Evolutionary conservation across 2,888 invertebrate genomes (phyloP).

Genomic region (Pandemis heparana): DNA sequence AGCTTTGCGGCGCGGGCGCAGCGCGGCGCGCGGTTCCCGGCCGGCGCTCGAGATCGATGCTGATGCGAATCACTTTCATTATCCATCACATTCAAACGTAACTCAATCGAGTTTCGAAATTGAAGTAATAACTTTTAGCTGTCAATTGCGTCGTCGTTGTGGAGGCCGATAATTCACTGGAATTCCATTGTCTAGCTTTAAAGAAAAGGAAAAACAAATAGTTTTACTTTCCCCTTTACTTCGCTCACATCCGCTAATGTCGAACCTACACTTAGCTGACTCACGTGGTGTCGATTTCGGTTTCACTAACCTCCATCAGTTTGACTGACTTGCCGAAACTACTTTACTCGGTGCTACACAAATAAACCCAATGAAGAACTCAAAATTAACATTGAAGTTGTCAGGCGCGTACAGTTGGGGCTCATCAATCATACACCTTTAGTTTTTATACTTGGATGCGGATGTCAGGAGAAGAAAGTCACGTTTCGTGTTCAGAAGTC

Average conservation of each 20-base stretch:
- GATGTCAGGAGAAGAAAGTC: constrained; percentile 43
- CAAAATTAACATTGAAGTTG: constrained; percentile 53
- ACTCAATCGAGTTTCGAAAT: constrained; percentile 64
- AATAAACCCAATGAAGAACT: constrained; percentile 52
- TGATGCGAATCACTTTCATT: constrained; percentile 75
- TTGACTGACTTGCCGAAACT: constrained; percentile 66
- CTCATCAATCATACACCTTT: constrained; percentile 55
- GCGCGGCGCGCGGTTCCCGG: constrained; percentile 52
- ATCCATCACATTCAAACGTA: constrained; percentile 65
- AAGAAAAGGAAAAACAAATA: constrained; percentile 80
- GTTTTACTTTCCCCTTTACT: constrained; percentile 82
- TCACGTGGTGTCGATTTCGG: constrained; percentile 79
- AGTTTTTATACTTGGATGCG: constrained; percentile 24
- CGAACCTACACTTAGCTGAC: constrained; percentile 75
- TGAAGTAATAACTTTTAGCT: constrained; percentile 61
- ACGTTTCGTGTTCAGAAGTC: constrained; percentile 32
- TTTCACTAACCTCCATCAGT: constrained; percentile 75
- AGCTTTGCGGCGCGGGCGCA: constrained; percentile 51
- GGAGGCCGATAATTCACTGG: constrained; percentile 56
- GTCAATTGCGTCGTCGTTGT: constrained; percentile 53
- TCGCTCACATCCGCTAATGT: constrained; percentile 78
- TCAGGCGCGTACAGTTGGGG: constrained; percentile 39
- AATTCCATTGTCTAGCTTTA: constrained; percentile 63
- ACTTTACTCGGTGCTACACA: constrained; percentile 33
- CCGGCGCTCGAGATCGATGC: constrained; percentile 67